phyloP scores from a whole-genome alignment of 2,888 invertebrate genomes.

The Cheilosia grossa region DNA sequence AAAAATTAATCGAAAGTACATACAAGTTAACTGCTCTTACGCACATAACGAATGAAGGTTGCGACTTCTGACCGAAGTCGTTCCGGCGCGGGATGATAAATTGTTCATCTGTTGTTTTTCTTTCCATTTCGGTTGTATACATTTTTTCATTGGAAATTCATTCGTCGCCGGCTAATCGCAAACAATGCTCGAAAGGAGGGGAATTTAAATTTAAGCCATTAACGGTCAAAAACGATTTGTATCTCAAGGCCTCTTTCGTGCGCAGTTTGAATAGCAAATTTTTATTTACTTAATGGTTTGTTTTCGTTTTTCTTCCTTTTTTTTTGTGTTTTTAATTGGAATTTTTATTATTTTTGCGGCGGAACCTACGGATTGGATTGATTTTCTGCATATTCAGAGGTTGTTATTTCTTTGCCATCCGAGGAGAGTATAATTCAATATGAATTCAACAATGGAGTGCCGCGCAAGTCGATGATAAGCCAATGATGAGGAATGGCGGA shows the following conservation, averaged over 20 bases:
- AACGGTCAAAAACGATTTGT: slow-evolving; percentile 59
- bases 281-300: slow-evolving; percentile 24
- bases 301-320: slow-evolving; percentile 28
- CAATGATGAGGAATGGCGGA: too few relatives aligned
- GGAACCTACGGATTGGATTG: slow-evolving; percentile 35
- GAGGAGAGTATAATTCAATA: slow-evolving; percentile 46
- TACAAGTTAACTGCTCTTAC: background rate
- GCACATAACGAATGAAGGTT: slow-evolving; percentile 26
- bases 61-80: slow-evolving; percentile 41
- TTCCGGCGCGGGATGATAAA: slow-evolving; percentile 33
- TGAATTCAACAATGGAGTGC: background rate
- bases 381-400: slow-evolving; percentile 23
- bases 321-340: slow-evolving; percentile 37
- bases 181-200: slow-evolving; percentile 9
- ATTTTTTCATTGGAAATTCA: slow-evolving; percentile 55
- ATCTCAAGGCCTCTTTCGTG: slow-evolving; percentile 54
- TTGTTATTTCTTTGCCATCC: slow-evolving; percentile 12
- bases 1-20: slow-evolving; percentile 25
- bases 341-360: slow-evolving; percentile 36
- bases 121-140: background rate
- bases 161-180: slow-evolving; percentile 51
- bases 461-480: too few relatives aligned
- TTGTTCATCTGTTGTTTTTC: slow-evolving; percentile 24
- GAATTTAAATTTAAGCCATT: slow-evolving; percentile 60
- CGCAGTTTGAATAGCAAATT: slow-evolving; percentile 50